Evolutionary conservation across 1,140 invertebrate genomes (phyloP), one percentile per base, ranked within the genome.

Genomic region (Phthorimaea operculella): DNA sequence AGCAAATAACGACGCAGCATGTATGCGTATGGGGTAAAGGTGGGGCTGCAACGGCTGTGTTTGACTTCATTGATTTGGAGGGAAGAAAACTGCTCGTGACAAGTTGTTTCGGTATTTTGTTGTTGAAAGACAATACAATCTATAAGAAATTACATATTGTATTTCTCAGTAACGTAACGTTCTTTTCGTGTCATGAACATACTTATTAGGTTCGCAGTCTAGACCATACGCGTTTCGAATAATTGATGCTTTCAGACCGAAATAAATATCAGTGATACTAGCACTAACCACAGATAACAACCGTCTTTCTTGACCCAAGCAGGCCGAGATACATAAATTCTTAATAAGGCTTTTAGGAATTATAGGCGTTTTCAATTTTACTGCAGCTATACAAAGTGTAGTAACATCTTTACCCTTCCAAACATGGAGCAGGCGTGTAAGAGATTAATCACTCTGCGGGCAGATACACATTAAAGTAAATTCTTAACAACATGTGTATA

Each of bases 381-480:
- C 21, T 28, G 21, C 21, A 28, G 21, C 21, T 28, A 28, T 28
- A 28, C 21, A 28, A 6, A 28, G 21, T 50, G 17, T 33, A 33
- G 16, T 52, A 14, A 7, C 33, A 12, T 17, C 51, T 51, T 33
- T 12, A 52, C 51, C 34, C 33, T 8, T 17, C 14, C 18, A 36
- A n/a, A n/a, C n/a, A 15, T 36, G 14, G 33, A 6, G 12, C 36
- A 15, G 15, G n/a, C 44, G 12, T 47, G 44, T 39, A 44, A 56
- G 45, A 72, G 66, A 80, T 77, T 77, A 75, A 80, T 80, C 70
- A 73, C 66, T 56, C 54, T 51, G 66, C 63, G 65, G 70, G 70
- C 49, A 62, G 63, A 66, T 66, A 61, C 63, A 66, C 72, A 78
- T 77, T 76, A 76, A 70, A 77, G 68, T 72, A 73, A 80, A 75